These are phyloP conservation scores for Oncorhynchus keta DNA, from an alignment of 2,113 vertebrate species.

Conservation along the genomic window DNA sequence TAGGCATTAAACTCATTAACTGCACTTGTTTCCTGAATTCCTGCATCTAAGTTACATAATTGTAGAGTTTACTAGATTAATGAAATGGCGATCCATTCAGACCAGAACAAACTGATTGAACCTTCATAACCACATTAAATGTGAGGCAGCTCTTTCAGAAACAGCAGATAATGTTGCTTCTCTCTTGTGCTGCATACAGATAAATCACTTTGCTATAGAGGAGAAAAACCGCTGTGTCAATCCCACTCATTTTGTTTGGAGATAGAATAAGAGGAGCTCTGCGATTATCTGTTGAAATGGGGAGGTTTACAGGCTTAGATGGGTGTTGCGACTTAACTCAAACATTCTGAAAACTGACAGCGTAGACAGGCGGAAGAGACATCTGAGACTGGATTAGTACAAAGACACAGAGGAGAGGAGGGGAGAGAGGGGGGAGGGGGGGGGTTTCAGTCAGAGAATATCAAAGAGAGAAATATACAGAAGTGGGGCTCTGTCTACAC, in stretches of 20 bases:
- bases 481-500: background rate
- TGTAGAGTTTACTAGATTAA: too few relatives aligned
- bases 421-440: slow-evolving; percentile 2
- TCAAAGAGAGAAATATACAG: background rate
- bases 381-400: slow-evolving; percentile 2
- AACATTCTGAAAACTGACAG: slow-evolving; percentile 39
- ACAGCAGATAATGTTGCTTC: background rate
- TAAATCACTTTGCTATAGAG: slow-evolving; percentile 9
- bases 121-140: slow-evolving; percentile 16
- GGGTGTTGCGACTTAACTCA: slow-evolving; percentile 32
- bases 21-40: too few relatives aligned
- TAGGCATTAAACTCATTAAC: too few relatives aligned
- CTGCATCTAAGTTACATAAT: too few relatives aligned
- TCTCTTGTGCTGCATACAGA: background rate
- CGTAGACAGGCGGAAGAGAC: slow-evolving; percentile 36
- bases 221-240: background rate
- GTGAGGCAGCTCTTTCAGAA: slow-evolving; percentile 44
- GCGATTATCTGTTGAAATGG: slow-evolving; percentile 38
- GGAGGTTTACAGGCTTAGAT: slow-evolving; percentile 44
- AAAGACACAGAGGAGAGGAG: slow-evolving; percentile 26
- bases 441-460: background rate
- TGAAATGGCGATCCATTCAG: too few relatives aligned
- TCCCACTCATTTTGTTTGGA: background rate
- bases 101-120: too few relatives aligned
- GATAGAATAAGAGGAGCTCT: background rate